Percentiles rank a stretch among this genome's conserved stretches.
These are phyloP conservation scores for Uropsilus gracilis DNA, from an alignment of 2,113 vertebrate genomes.

Conservation along the genomic window DNA sequence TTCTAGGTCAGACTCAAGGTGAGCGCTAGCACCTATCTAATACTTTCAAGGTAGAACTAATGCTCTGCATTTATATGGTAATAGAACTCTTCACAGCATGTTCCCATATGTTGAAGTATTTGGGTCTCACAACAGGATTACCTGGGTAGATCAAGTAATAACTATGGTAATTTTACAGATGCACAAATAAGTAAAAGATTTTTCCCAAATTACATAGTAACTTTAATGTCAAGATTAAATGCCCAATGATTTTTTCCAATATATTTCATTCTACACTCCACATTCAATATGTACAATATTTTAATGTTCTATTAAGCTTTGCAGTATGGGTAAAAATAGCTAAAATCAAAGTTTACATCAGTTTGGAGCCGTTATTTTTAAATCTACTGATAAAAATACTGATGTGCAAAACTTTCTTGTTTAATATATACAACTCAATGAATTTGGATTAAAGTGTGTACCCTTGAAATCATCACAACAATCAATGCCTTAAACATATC, in stretches of 20 bases:
- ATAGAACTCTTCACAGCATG: background rate
- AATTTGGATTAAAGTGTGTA: background rate
- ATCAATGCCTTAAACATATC: background rate
- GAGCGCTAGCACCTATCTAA: background rate
- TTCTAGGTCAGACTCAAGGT: background rate
- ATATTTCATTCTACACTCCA: background rate
- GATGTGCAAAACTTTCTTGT: background rate
- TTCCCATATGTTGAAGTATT: background rate
- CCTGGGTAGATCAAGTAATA: background rate
- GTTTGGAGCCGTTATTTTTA: background rate
- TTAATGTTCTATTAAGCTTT: background rate
- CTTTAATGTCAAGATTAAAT: constrained; percentile 4
- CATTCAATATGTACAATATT: background rate
- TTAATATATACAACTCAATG: background rate
- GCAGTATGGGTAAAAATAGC: background rate
- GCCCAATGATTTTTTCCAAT: background rate
- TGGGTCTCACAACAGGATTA: background rate
- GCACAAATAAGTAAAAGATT: background rate
- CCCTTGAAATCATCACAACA: background rate
- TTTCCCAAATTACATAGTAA: constrained; percentile 18
- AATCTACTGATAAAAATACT: background rate
- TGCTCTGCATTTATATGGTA: background rate
- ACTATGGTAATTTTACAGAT: constrained; percentile 15
- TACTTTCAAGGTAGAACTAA: background rate
- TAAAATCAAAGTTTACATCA: constrained; percentile 6